These are phyloP conservation scores for Eretmocerus hayati DNA, from an alignment of 2,888 invertebrate genomes.

Conservation along the genomic window DNA sequence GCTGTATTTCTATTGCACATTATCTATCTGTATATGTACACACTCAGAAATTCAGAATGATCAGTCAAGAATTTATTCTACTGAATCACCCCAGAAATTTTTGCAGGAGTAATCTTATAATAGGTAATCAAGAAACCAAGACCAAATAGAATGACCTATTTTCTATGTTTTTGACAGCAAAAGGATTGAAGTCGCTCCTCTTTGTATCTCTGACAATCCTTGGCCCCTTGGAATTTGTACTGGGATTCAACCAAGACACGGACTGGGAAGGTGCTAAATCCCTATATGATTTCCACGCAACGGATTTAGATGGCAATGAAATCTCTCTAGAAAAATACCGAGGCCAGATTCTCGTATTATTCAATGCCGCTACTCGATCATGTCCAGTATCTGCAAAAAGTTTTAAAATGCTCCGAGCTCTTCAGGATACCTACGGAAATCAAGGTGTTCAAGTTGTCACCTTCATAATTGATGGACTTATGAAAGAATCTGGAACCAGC, in stretches of 20 bases:
- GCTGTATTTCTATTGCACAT: too few relatives aligned
- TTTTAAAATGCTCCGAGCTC: constrained; percentile 70
- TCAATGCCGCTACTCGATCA: constrained; percentile 64
- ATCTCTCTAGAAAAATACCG: constrained; percentile 70
- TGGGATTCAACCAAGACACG: constrained; percentile 35
- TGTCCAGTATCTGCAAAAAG: constrained; percentile 76
- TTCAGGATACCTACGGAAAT: constrained; percentile 65
- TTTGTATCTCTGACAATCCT: too few relatives aligned
- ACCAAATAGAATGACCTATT: too few relatives aligned
- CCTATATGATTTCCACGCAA: constrained; percentile 74
- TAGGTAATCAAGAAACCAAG: too few relatives aligned
- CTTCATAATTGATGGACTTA: constrained; percentile 65
- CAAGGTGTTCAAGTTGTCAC: constrained; percentile 60
- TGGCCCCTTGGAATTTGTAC: too few relatives aligned
- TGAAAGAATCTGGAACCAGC: constrained; percentile 40
- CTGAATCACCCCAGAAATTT: too few relatives aligned
- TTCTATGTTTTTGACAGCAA: too few relatives aligned
- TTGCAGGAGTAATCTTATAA: too few relatives aligned
- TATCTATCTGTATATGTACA: too few relatives aligned
- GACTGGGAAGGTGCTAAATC: constrained; percentile 60
- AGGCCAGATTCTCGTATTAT: constrained; percentile 73
- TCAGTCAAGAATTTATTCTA: too few relatives aligned
- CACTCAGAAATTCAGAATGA: too few relatives aligned
- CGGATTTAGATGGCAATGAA: constrained; percentile 72
- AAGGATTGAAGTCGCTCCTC: too few relatives aligned